A percentile compares a stretch with the other conserved stretches of the same genome.
Evolutionary conservation across 92 coral and sea anemone genomes (phyloP).

Genomic region (Hydrozoanthus gracilis): DNA sequence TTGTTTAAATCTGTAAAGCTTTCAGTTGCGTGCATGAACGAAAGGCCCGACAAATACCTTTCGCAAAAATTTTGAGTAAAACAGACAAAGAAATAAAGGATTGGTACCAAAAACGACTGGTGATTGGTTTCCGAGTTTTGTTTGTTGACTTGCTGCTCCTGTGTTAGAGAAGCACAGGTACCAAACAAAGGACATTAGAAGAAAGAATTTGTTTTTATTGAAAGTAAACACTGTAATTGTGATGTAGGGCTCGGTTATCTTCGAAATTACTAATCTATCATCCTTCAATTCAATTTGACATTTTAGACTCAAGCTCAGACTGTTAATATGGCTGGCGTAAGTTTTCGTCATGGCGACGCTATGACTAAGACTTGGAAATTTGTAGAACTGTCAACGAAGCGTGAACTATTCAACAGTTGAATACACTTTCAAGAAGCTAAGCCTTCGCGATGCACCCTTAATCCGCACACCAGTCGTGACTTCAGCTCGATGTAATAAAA

Average conservation of each 20-base stretch:
- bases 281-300: no score
- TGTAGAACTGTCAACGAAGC: slow-evolving; percentile 4
- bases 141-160: slow-evolving; percentile 24
- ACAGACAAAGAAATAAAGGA: neutral
- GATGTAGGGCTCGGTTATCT: neutral
- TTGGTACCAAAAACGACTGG: slow-evolving; percentile 42
- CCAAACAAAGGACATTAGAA: slow-evolving; percentile 14
- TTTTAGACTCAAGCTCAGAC: no score
- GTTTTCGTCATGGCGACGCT: neutral
- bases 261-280: no score
- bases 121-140: slow-evolving; percentile 29
- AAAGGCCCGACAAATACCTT: neutral
- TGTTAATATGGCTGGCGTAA: neutral
- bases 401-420: neutral
- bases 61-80: neutral
- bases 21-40: neutral
- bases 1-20: neutral
- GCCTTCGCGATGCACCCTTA: no score
- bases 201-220: neutral
- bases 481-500: neutral
- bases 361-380: slow-evolving; percentile 17
- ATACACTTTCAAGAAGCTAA: neutral
- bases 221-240: neutral
- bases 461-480: no score
- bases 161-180: slow-evolving; percentile 35